These are phyloP conservation scores for Lamellibrachia satsuma DNA, from an alignment of 2,888 invertebrate genomes.

Conservation along the genomic window DNA sequence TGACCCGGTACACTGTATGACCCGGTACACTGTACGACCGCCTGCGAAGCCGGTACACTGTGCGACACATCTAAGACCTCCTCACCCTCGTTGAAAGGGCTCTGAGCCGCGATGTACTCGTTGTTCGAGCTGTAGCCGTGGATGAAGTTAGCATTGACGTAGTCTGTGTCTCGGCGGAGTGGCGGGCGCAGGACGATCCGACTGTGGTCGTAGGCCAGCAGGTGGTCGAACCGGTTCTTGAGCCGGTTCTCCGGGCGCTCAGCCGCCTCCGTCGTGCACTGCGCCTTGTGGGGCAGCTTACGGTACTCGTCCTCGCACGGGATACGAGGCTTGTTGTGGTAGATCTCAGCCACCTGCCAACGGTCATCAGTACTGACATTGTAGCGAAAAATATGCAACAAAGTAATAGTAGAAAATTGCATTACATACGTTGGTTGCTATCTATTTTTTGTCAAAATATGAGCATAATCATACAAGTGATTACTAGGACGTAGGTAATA, in stretches of 20 bases:
- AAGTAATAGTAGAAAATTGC: no score
- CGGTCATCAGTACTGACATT: not conserved
- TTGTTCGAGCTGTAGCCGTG: conserved; percentile 65
- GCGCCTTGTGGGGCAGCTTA: conserved; percentile 51
- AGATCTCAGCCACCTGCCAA: conserved; percentile 36
- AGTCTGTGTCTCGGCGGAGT: conserved; percentile 41
- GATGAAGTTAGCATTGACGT: conserved; percentile 59
- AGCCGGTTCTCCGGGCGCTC: conserved; percentile 46
- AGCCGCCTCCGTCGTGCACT: conserved; percentile 48
- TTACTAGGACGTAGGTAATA: no score
- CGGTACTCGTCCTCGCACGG: conserved; percentile 59
- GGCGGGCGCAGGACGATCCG: conserved; percentile 49
- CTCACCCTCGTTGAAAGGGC: conserved; percentile 63
- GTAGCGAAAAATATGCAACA: not conserved
- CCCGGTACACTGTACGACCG: no score
- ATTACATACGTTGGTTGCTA: no score
- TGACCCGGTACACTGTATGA: no score
- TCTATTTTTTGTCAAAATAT: no score
- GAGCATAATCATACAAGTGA: no score
- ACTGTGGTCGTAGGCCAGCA: conserved; percentile 63
- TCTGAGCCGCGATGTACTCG: conserved; percentile 69
- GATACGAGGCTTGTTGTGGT: conserved; percentile 38
- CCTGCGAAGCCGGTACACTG: no score
- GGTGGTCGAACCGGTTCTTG: conserved; percentile 59
- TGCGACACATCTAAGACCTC: not conserved